Evolutionary conservation across 2,797 vertebrate genomes (phyloP).

Genomic region (Hippopotamyrus pictus): DNA sequence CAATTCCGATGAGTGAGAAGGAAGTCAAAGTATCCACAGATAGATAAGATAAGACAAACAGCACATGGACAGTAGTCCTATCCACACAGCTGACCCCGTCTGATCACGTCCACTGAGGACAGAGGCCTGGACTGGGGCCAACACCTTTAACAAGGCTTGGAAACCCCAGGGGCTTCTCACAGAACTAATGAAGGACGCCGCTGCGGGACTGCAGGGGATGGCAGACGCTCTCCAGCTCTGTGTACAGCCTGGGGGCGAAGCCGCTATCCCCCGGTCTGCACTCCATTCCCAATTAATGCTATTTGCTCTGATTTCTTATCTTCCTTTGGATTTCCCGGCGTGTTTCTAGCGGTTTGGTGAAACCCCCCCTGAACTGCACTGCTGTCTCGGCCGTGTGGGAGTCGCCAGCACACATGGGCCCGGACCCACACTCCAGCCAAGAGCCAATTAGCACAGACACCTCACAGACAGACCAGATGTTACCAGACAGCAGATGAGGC

Average conservation of each 20-base stretch:
- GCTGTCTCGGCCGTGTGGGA: not conserved
- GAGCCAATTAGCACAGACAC: not conserved
- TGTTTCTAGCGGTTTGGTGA: not conserved
- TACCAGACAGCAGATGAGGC: not conserved
- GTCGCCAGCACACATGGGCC: not conserved
- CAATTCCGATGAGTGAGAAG: not conserved
- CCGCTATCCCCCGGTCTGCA: not conserved
- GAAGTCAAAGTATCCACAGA: not conserved
- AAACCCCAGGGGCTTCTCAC: constrained; percentile 10
- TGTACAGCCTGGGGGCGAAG: not conserved
- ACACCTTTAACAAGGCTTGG: constrained; percentile 12
- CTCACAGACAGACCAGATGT: not conserved
- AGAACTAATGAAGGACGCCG: not conserved
- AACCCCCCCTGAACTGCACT: not conserved
- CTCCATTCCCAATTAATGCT: not conserved
- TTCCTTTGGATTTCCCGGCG: not conserved
- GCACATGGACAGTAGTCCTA: not conserved
- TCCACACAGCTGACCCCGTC: constrained; percentile 2
- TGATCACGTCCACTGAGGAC: not conserved
- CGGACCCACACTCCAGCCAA: not conserved
- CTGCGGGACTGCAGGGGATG: not conserved
- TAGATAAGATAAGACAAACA: not conserved
- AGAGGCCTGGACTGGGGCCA: not conserved
- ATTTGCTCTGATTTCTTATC: not conserved
- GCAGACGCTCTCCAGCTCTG: constrained; percentile 1